A percentile compares a stretch with the other conserved stretches of the same genome.
These are phyloP conservation scores for Chelonus formosanus DNA, from an alignment of 2,888 invertebrate genomes.

Conservation along the genomic window DNA sequence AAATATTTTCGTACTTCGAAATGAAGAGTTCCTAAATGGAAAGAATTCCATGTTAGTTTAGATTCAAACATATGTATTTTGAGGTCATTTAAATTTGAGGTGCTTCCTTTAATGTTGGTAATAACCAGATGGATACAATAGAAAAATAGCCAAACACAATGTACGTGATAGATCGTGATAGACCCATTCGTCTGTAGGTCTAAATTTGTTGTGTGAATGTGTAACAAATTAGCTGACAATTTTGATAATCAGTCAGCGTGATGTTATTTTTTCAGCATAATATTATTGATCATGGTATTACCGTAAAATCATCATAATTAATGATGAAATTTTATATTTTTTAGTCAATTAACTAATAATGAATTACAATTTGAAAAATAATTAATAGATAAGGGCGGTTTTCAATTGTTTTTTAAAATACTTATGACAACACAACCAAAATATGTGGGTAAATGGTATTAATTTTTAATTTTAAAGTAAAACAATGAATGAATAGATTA, in stretches of 20 bases:
- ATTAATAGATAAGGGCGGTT: background rate
- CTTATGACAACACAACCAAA: background rate
- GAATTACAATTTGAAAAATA: slow-evolving; percentile 12
- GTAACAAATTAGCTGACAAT: slow-evolving; percentile 11
- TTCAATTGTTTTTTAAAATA: background rate
- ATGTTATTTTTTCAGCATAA: slow-evolving; percentile 1
- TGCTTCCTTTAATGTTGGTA: too few relatives aligned
- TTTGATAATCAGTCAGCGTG: background rate
- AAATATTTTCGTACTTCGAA: background rate
- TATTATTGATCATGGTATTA: background rate
- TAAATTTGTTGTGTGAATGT: slow-evolving; percentile 5
- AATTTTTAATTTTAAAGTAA: too few relatives aligned
- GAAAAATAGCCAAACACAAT: slow-evolving; percentile 15
- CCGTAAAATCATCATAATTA: background rate
- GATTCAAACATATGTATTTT: too few relatives aligned
- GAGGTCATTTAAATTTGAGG: too few relatives aligned
- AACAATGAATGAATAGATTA: too few relatives aligned
- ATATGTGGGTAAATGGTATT: background rate
- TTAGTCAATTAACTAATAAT: slow-evolving; percentile 21
- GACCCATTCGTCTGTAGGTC: slow-evolving; percentile 31
- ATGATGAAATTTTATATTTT: slow-evolving; percentile 16
- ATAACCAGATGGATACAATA: slow-evolving; percentile 7
- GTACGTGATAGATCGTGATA: slow-evolving; percentile 26
- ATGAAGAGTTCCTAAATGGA: too few relatives aligned
- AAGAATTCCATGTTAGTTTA: too few relatives aligned